Evolutionary conservation across 2,888 invertebrate genomes (phyloP), one percentile per base, ranked within the genome.

Genomic region (Drosophila hamatofila): DNA sequence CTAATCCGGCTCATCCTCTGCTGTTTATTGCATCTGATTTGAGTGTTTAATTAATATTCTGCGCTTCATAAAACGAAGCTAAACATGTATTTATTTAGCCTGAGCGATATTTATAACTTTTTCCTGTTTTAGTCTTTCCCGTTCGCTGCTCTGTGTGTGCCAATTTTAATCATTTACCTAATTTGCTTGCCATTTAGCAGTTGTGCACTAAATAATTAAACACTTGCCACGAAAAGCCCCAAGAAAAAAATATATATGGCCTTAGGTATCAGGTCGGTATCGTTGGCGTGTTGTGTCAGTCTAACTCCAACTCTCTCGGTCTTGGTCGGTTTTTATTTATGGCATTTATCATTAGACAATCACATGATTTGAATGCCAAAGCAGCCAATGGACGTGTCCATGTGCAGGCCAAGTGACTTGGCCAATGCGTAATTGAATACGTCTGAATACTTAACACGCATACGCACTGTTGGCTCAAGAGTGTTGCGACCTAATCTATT

Each of bases 351-450:
- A 82, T 75, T 82, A 75, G 83, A 69, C 60, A 63, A 56, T 44
- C 57, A 58, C 86, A 80, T 78, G 86, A 80, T 83, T 76, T 75
- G 85, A 83, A 85, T 82, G 71, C 64, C 68, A 75, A 82, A 82
- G 67, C 52, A 63, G 72, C 42, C 46, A 41, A 9, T 66, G 68
- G 51, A 68, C 73, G 66, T 76, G 77, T 72, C 55, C 62, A 65
- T 69, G 64, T 73, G 63, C 73, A 69, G 55, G 59, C 74, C 74
- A 66, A 71, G 42, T 71, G 58, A 64, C 56, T 69, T 73, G 54
- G 46, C 46, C 64, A 65, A 64, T 64, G 68, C 60, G 68, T 59
- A 69, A 69, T 68, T 69, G n/a, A n/a, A n/a, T n/a, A n/a, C n/a
- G 39, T 14, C 44, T 48, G 57, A 65, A 74, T 71, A 57, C 61